Base-by-base conservation (phyloP, 2,113 vertebrate species). In the Tamias sibiricus region DNA sequence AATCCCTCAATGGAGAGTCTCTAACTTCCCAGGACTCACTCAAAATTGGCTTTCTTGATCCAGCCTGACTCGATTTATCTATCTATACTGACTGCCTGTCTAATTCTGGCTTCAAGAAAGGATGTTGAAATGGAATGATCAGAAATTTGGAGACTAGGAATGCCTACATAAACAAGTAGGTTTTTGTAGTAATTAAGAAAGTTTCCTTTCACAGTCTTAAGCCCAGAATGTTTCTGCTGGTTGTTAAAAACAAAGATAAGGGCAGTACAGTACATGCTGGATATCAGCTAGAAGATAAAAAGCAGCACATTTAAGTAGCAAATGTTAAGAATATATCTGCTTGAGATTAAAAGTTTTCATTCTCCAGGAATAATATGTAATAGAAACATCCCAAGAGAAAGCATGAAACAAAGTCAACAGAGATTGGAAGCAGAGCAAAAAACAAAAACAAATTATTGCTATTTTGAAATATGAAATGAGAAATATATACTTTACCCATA, bases 231-330 rank as follows among this genome's bases (percentile, higher is more conserved):
- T 92, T 52, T 93, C 83, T 96, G 52, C 75, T 37, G 54, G n/a
- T 64, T 93, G 30, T 95, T 87, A 84, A 42, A 87, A 96, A 90
- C 11, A 37, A 95, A 88, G 44, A 82, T 94, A 87, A 37, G 92
- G 75, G 40, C 71, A 80, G 47, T 74, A 93, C 37, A n/a, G 59
- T 68, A 74, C 59, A 81, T 14, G 37, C 44, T 77, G 76, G 66
- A 40, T 87, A 87, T 89, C 20, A 82, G 35, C 69, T 72, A 89
- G n/a, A 95, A 91, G 66, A 89, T 94, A 52, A 59, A 80, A 81
- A 94, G 68, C 62, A 81, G 37, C 11, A 11, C 42, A 91, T 77
- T 90, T 35, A 87, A 52, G 6, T 72, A 86, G 75, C 57, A 97
- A 94, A 96, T 74, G 11, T 82, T 95, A 82, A 69, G 37, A 91